Base-by-base conservation (phyloP, 2,113 vertebrate genomes). In the Octodon degus region DNA sequence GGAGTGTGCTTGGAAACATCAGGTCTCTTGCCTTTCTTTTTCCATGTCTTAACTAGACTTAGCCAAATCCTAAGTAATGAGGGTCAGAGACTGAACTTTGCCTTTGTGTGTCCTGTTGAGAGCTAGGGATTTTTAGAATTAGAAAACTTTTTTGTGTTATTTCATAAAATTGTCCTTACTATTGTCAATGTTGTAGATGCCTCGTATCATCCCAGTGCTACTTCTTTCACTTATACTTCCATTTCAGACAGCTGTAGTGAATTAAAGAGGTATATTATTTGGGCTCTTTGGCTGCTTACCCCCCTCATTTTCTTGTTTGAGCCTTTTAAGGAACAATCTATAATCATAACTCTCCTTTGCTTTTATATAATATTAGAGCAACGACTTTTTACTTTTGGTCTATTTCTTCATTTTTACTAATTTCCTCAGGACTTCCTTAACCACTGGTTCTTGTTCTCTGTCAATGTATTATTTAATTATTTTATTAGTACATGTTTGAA, bases 11-110 rank as follows among this genome's bases (percentile, higher is more conserved):
- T 58, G 7, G 60, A 30, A 90, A 81, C 13, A 43, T 11, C 14
- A 47, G 4, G 2, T 5, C 4, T 11, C 8, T 24, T 4, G 0
- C 6, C 27, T 72, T 11, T 2, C 0, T 22, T 32, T 2, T 25
- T 22, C 4, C 11, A n/a, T 72, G 37, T 72, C 0, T 62, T 60
- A 80, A 10, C 34, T 20, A 55, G 20, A 4, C 80, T 16, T 43
- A 63, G 8, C 9, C 6, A 95, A 27, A 60, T 65, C 81, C 0
- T 74, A 65, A 58, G 5, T 58, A 27, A 65, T 24, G 4, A 17
- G 9, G 32, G 55, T 30, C 53, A 65, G 22, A 50, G 89, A 20
- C 13, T 76, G 17, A n/a, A 2, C 24, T 81, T 67, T 60, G 9
- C 43, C 9, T 82, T 25, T 7, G 37, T 16, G 7, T 12, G 68